Percentiles rank a stretch among this genome's conserved stretches.
These are phyloP conservation scores for Leucoraja erinaceus DNA, from an alignment of 2,113 vertebrate genomes.

Conservation along the genomic window DNA sequence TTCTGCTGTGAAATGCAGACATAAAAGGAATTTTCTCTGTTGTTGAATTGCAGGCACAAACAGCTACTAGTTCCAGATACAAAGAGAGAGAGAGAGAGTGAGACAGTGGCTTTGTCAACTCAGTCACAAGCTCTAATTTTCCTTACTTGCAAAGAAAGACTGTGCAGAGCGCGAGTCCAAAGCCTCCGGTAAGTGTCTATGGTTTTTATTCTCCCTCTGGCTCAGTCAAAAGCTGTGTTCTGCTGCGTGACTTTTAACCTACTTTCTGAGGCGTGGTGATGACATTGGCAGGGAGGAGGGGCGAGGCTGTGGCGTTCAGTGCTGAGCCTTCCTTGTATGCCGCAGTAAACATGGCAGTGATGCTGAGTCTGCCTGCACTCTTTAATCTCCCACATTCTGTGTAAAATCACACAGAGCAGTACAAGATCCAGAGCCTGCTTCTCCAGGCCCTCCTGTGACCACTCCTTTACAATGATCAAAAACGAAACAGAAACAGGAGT, in stretches of 20 bases:
- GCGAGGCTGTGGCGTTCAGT: background rate
- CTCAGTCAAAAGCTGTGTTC: background rate
- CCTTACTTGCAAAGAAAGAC: background rate
- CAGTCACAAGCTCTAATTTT: background rate
- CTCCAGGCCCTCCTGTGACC: too few relatives aligned
- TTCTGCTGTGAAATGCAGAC: background rate
- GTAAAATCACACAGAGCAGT: background rate
- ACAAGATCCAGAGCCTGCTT: too few relatives aligned
- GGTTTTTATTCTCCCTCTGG: background rate
- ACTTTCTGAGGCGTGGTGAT: background rate
- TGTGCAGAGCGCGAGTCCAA: background rate
- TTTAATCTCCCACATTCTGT: background rate
- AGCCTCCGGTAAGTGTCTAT: background rate
- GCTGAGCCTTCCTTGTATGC: background rate
- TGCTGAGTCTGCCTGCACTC: background rate
- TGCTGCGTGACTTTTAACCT: conserved; percentile 6
- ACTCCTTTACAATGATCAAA: too few relatives aligned
- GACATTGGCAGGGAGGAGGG: background rate
- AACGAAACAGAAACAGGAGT: too few relatives aligned
- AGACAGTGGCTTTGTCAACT: background rate
- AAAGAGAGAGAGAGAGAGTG: background rate
- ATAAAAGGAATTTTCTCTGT: background rate
- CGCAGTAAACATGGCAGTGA: background rate
- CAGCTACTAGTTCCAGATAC: background rate
- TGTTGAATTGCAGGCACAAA: background rate